Evolutionary conservation across 1,140 invertebrate species (phyloP), one percentile per base, ranked within the genome.

Genomic region (Sminthurinus signatus): DNA sequence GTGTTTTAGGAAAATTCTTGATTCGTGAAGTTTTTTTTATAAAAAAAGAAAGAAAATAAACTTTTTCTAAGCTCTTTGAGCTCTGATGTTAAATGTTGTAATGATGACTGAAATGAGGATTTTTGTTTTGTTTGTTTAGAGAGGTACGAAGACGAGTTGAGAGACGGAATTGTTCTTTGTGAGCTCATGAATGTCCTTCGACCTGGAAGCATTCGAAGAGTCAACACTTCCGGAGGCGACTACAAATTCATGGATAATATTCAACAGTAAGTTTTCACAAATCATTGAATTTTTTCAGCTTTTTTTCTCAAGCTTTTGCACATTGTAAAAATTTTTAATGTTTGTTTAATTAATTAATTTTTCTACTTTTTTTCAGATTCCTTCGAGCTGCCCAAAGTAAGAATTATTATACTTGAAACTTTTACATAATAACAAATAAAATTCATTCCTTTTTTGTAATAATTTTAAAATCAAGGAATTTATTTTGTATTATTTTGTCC

Each of bases 201-300:
- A 68, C 91, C 92, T 2, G 91, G 91, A 28, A 83, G 86, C 68
- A 86, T 95, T 60, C 79, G 84, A n/a, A 93, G 89, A 76, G 87
- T 95, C 72, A 93, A 94, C 75, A 82, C 83, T 0, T 85, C 85
- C 2, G 91, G 91, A 2, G 89, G 88, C 0, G 90, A 93, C 71
- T 96, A 94, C 78, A 93, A 93, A 73, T 86, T 93, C 80, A 95
- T 95, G 91, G 91, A 96, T 74, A 96, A 96, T 74, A 86, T 94
- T 48, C 88, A 85, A 77, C 86, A 88, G 87, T 89, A 78, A 82
- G 86, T 82, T n/a, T n/a, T n/a, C 32, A 17, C 23, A 10, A 21
- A 44, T 36, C 5, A 36, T 36, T n/a, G n/a, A 48, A 25, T 25
- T 31, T 54, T 28, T 5, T 46, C 1, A 3, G 1, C n/a, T 60